A percentile compares a stretch with the other conserved stretches of the same genome.
Evolutionary conservation across 1,140 invertebrate species (phyloP).

Genomic region (Ceratina calcarata): DNA sequence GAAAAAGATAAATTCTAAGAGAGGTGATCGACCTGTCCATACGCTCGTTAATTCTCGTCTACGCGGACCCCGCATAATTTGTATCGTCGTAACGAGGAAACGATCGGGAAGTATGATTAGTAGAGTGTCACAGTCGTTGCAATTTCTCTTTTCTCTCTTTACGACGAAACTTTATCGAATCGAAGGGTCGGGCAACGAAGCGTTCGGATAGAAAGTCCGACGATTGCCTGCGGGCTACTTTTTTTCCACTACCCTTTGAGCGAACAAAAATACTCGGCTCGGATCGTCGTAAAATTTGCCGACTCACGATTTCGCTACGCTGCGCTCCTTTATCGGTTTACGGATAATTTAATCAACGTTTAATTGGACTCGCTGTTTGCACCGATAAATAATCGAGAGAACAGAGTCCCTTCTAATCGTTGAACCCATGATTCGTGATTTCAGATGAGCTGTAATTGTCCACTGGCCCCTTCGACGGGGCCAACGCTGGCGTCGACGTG

Average conservation of each 20-base stretch:
- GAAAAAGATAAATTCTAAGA: too few species aligned
- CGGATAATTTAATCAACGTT: slow-evolving; percentile 16
- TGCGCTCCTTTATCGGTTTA: not conserved
- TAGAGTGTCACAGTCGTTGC: not conserved
- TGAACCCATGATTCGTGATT: not conserved
- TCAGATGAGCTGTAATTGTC: slow-evolving; percentile 85
- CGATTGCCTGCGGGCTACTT: not conserved
- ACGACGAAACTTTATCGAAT: not conserved
- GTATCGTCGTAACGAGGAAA: too few species aligned
- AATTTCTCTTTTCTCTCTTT: not conserved
- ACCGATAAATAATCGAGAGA: too few species aligned
- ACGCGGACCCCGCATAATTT: too few species aligned
- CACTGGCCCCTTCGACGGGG: slow-evolving; percentile 86
- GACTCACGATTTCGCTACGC: not conserved
- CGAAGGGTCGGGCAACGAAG: not conserved
- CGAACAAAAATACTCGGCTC: not conserved
- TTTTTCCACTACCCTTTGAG: not conserved
- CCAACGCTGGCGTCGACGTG: slow-evolving; percentile 90
- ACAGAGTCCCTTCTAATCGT: too few species aligned
- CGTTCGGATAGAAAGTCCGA: not conserved
- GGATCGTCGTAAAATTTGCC: not conserved
- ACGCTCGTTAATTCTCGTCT: too few species aligned
- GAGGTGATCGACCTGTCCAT: too few species aligned
- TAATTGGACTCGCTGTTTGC: too few species aligned
- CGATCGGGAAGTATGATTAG: too few species aligned